Base-by-base conservation (phyloP, 2,113 vertebrate genomes). In the Acinonyx jubatus region DNA sequence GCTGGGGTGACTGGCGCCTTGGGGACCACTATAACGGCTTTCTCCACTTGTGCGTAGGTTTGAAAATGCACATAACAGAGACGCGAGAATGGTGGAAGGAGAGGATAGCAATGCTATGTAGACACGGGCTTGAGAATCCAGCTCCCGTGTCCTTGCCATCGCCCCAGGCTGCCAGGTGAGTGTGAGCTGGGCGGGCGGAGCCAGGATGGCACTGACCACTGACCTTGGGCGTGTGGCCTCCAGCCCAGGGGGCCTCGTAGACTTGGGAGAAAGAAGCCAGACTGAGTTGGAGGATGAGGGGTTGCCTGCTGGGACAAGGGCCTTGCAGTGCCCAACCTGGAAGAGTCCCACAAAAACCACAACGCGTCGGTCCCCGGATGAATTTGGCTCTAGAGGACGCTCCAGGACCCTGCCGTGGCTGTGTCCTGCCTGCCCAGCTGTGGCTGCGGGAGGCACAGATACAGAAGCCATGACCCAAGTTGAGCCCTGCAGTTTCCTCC, bases 281-380 rank as follows among this genome's bases (percentile, higher is more conserved):
- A 25, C 4, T 3, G 23, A 65, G 12, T 63, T 33, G 19, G 73
- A 76, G 8, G 48, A 27, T 15, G 16, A 66, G n/a, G 12, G 36
- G 29, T 36, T 69, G 50, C 80, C 31, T 63, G 50, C 80, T 10
- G 1, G 52, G 66, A 85, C 33, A 74, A 57, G 38, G 29, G 55
- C 13, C 5, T 38, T 66, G 33, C 3, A 23, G 6, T 4, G 45
- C 55, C 48, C 33, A 78, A 73, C 14, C 29, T 65, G 50, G 55
- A 55, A 7, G 63, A 63, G 23, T 38, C 13, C 73, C 38, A 33
- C 3, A 25, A 69, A 79, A 66, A 23, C 29, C 18, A 18, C 55
- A 33, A 57, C 23, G n/a, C 63, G n/a, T 13, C 7, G 25, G 12
- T 61, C 16, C 2, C 19, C 68, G 36, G 5, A 0, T 0, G 0